Evolutionary conservation across 2,888 invertebrate species (phyloP), one percentile per base, ranked within the genome.

Genomic region (Hypomecis punctinalis): DNA sequence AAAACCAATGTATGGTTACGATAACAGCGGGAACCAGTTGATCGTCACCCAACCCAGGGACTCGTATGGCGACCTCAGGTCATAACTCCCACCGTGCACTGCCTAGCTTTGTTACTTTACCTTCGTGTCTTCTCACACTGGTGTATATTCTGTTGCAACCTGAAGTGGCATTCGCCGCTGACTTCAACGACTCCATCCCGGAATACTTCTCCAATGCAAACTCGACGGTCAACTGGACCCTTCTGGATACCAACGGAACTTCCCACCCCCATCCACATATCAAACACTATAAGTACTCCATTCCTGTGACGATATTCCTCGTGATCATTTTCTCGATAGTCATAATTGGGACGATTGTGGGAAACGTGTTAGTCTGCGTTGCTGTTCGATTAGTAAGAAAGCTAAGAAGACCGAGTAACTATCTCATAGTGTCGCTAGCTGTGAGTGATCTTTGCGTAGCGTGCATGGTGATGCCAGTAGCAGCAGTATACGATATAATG

Each of bases 391-490:
- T 98, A 79, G 99, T 99, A 74, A 95, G 98, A 67, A 97, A 98
- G 80, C 92, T 99, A 78, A 95, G 97, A 79, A 95, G 97, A 77
- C 98, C 97, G 56, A 98, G 97, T 90, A 98, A 98, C 91, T 97
- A 98, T 85, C 94, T 98, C 70, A 95, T 99, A 61, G 98, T 99
- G 51, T 99, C 99, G 49, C 93, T 99, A 80, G 99, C 99, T 66
- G 96, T 99, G 69, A 98, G 99, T 74, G 99, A 99, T 89, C 95
- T 99, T 71, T 97, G 99, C 85, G 99, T 99, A 60, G 98, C 99
- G 4, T 94, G 97, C 53, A 94, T 99, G 77, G 99, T 99, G 67
- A 99, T 99, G 99, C 98, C 99, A 6, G 97, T 99, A 93, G 99
- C 99, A 5, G 95, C 99, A 84, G 95, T 98, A 42, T 98, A 98